Base-by-base conservation (phyloP, 2,888 invertebrate species). In the Thereva nobilitata region DNA sequence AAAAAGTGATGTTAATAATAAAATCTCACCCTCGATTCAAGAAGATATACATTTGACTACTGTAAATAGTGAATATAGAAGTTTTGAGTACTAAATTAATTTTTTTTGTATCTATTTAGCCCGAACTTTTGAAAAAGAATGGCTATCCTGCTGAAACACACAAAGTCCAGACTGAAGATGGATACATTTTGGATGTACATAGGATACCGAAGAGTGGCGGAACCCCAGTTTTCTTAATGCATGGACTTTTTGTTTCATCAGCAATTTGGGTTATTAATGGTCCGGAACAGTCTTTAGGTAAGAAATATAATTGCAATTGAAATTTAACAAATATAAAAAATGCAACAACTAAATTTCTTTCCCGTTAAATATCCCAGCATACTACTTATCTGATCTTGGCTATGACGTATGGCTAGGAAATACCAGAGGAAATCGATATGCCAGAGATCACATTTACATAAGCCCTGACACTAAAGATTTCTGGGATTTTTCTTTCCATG, bases 111-210 rank as follows among this genome's bases (percentile, higher is more conserved):
- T 8, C 34, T 38, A 9, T 52, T 9, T 10, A 83, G 83, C 80
- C 80, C 0, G 81, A 83, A 64, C 74, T 86, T n/a, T 79, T 86
- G 1, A 73, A 73, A 41, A 84, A 84, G 70, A 84, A 87, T 72
- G 82, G 84, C 0, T 89, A 88, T 74, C 82, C 83, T 0, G 76
- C 84, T 0, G 87, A 89, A 76, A 81, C 79, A 7, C 86, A 89
- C 73, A 73, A 73, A 0, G 84, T 87, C 0, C 79, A 78, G 7
- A 93, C 92, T 0, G 74, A 81, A 7, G 92, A 93, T 81, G 89
- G 89, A 1, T 92, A 89, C 75, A 84, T 89, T n/a, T 79, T 92
- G 70, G 82, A 84, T 61, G 72, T 91, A 75, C 89, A 91, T 73
- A 83, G 92, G 55, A 89, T 92, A 50, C 78, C 79, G 2, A 73